Evolutionary conservation across 1,140 invertebrate species (phyloP), one percentile per base, ranked within the genome.

Genomic region (Mycetomoellerius zeteki): DNA sequence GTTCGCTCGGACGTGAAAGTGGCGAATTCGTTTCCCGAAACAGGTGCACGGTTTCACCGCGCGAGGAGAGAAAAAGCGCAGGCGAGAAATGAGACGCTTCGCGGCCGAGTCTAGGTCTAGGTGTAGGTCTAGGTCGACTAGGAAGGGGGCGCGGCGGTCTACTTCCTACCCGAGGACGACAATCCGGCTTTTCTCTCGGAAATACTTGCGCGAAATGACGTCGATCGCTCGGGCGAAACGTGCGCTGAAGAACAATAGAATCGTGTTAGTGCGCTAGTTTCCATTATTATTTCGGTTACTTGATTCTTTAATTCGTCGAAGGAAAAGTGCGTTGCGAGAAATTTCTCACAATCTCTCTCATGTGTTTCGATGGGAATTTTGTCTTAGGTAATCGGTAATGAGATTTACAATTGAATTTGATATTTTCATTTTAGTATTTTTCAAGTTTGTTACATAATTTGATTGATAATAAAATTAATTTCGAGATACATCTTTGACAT

Each of bases 71-170:
- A 88, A 86, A 89, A 89, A 89, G 76, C 67, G 69, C 81, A 24
- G 71, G 65, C 65, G 88, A 89, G 88, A 85, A 86, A 85, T 43
- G 37, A 52, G 47, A 65, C 82, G 72, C 54, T 19, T 14, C 16
- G 12, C 33, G 37, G 43, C 12, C 54, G 52, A n/a, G 52, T 56
- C 54, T 56, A 69, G 87, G 92, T 93, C 91, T 93, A 92, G 93
- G 94, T 94, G 92, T 94, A 94, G 93, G 94, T 94, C 94, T 94
- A 94, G 94, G 94, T 94, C 94, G 93, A 89, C 87, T 84, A 69
- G 90, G 91, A 85, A 91, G 85, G 82, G 86, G 37, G 88, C 87
- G 76, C 88, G 82, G 62, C 58, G 86, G 78, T 91, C 82, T 88
- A 90, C 92, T 92, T 92, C 88, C 91, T 93, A 92, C 88, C 91